Percentiles rank a stretch among this genome's conserved stretches.
Evolutionary conservation across 1,140 invertebrate genomes (phyloP).

Genomic region (Oryctes rhinoceros): DNA sequence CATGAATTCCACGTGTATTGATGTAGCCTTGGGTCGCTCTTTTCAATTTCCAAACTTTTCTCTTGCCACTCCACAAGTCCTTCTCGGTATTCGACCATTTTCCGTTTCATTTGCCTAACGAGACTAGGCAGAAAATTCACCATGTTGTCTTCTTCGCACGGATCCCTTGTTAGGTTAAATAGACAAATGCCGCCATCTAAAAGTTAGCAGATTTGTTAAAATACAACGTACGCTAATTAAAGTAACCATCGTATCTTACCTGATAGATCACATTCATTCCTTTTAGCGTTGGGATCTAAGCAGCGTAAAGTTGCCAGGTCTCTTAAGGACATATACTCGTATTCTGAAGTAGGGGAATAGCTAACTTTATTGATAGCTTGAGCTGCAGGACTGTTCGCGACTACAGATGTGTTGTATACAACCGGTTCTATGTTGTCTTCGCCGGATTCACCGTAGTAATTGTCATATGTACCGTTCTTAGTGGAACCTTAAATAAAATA

Average conservation of each 20-base stretch:
- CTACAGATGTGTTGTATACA: conserved; percentile 54
- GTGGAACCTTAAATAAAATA: conserved; percentile 54
- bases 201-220: neutral
- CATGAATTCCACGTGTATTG: conserved; percentile 63
- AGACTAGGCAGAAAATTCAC: conserved; percentile 60
- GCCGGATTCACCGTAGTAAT: conserved; percentile 56
- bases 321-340: conserved; percentile 55
- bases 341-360: conserved; percentile 52
- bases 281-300: conserved; percentile 52
- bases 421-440: conserved; percentile 53
- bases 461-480: conserved; percentile 55
- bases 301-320: conserved; percentile 58
- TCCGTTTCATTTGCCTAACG: conserved; percentile 60
- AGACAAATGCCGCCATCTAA: conserved; percentile 65
- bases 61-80: conserved; percentile 59
- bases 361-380: conserved; percentile 52
- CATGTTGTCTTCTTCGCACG: conserved; percentile 72
- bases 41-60: conserved; percentile 56
- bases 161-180: conserved; percentile 70
- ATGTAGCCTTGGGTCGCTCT: conserved; percentile 60
- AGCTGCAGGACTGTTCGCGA: conserved; percentile 55
- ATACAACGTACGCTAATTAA: conserved; percentile 36
- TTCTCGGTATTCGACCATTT: conserved; percentile 59
- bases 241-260: conserved; percentile 47
- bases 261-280: conserved; percentile 57